A percentile compares a stretch with the other conserved stretches of the same genome.
Conservation (phyloP, 2,888 invertebrate species). For the Oxycera nigricornis region DNA sequence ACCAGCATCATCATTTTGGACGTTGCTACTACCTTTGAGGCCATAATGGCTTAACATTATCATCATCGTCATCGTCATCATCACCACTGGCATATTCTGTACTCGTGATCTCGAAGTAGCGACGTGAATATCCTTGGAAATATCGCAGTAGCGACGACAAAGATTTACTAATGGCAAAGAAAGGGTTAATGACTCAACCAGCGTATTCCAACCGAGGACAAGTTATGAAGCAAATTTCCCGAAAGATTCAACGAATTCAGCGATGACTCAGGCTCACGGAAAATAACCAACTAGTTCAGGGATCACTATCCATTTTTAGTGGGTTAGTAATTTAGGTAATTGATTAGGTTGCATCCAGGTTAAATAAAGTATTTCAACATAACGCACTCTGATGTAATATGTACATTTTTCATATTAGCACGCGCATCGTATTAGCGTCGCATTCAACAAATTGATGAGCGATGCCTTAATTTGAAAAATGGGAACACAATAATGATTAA, state of each 20-base stretch:
- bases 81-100: neutral
- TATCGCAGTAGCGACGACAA: neutral
- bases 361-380: too few relatives aligned
- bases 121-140: neutral
- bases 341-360: too few relatives aligned
- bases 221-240: conserved; percentile 21
- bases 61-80: neutral
- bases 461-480: too few relatives aligned
- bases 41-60: conserved; percentile 17
- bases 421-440: too few relatives aligned
- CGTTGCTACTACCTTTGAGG: conserved; percentile 17
- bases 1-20: neutral
- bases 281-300: too few relatives aligned
- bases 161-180: neutral
- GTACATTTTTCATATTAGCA: too few relatives aligned
- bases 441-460: too few relatives aligned
- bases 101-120: neutral
- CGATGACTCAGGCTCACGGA: neutral
- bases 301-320: too few relatives aligned
- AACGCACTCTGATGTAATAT: too few relatives aligned
- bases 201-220: neutral
- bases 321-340: too few relatives aligned
- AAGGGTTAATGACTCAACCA: conserved; percentile 24
- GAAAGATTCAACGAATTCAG: conserved; percentile 12
- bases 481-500: too few relatives aligned